Conservation (phyloP, 2,888 invertebrate species). For the Pseudeuparius sepicola region DNA sequence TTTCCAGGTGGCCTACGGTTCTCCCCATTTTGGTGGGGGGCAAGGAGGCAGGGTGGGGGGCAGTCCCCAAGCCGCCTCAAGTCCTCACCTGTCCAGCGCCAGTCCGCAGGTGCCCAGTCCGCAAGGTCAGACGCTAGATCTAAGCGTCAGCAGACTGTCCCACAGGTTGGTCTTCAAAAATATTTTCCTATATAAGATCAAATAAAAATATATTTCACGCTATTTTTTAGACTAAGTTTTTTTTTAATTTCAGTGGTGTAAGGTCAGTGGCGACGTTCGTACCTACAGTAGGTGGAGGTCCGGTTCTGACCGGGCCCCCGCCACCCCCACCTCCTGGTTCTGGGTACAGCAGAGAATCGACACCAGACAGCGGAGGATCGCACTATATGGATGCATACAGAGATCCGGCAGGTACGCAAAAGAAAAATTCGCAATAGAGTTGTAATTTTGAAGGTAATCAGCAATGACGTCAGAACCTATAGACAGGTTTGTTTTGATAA, state of each 20-base stretch:
- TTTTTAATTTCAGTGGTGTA: conserved; percentile 44
- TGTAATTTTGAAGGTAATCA: conserved; percentile 4
- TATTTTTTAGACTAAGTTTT: conserved; percentile 1
- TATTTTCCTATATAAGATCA: no score
- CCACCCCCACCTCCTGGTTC: conserved; percentile 44
- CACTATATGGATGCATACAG: conserved; percentile 83
- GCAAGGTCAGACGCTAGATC: conserved; percentile 82
- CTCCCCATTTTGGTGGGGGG: conserved; percentile 64
- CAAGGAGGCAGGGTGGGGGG: conserved; percentile 64
- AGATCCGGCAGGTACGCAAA: conserved; percentile 66
- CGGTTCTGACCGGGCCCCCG: conserved; percentile 23
- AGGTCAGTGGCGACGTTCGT: conserved; percentile 42
- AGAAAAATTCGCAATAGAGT: background rate
- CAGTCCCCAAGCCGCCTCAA: conserved; percentile 77
- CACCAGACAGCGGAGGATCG: conserved; percentile 80
- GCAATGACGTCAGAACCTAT: background rate
- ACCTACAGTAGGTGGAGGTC: conserved; percentile 22
- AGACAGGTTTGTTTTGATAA: no score
- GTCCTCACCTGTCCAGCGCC: conserved; percentile 71
- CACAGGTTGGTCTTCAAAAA: conserved; percentile 56
- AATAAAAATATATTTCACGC: no score
- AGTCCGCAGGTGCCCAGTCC: conserved; percentile 87
- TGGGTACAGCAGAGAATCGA: conserved; percentile 76
- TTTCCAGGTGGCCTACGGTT: conserved; percentile 62
- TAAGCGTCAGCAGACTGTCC: conserved; percentile 77